A percentile compares a stretch with the other conserved stretches of the same genome.
These are phyloP conservation scores for Austrolebias charrua DNA, from an alignment of 2,797 vertebrate species.

Conservation along the genomic window DNA sequence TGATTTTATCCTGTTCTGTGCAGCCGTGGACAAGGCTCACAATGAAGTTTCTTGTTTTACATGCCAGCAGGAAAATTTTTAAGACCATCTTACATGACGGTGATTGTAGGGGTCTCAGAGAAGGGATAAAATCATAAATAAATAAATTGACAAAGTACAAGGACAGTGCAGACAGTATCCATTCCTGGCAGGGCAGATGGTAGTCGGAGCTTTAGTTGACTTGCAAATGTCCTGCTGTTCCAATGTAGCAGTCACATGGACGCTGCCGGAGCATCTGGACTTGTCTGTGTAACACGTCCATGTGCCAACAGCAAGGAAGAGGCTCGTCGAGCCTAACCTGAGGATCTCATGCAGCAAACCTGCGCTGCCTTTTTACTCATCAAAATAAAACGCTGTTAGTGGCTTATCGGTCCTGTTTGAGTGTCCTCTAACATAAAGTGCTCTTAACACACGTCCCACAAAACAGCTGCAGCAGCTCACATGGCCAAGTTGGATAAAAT, in stretches of 20 bases:
- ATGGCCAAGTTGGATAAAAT: not conserved
- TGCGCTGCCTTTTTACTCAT: slow-evolving; percentile 10
- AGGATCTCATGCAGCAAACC: slow-evolving; percentile 25
- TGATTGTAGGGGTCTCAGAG: slow-evolving; percentile 36
- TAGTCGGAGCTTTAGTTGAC: slow-evolving; percentile 69
- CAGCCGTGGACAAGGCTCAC: slow-evolving; percentile 34
- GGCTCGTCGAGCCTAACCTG: slow-evolving; percentile 21
- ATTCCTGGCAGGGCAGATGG: slow-evolving; percentile 76
- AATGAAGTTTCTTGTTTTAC: slow-evolving; percentile 19
- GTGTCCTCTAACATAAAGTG: not conserved
- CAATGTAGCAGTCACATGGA: slow-evolving; percentile 67
- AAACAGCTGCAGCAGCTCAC: not conserved
- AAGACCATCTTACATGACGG: slow-evolving; percentile 42
- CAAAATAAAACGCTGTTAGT: slow-evolving; percentile 2
- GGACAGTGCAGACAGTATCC: slow-evolving; percentile 50
- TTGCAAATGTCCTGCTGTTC: slow-evolving; percentile 72
- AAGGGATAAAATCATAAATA: slow-evolving; percentile 53
- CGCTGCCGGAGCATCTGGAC: slow-evolving; percentile 71
- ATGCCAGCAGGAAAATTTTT: slow-evolving; percentile 6
- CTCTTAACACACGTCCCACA: slow-evolving; percentile 4
- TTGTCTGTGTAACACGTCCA: slow-evolving; percentile 58
- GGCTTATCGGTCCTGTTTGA: slow-evolving; percentile 2
- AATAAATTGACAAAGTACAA: slow-evolving; percentile 22
- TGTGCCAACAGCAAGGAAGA: slow-evolving; percentile 43
- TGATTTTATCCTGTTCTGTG: slow-evolving; percentile 33